Evolutionary conservation across 2,113 vertebrate genomes (phyloP), one percentile per base, ranked within the genome.

Genomic region (Colossoma macropomum): DNA sequence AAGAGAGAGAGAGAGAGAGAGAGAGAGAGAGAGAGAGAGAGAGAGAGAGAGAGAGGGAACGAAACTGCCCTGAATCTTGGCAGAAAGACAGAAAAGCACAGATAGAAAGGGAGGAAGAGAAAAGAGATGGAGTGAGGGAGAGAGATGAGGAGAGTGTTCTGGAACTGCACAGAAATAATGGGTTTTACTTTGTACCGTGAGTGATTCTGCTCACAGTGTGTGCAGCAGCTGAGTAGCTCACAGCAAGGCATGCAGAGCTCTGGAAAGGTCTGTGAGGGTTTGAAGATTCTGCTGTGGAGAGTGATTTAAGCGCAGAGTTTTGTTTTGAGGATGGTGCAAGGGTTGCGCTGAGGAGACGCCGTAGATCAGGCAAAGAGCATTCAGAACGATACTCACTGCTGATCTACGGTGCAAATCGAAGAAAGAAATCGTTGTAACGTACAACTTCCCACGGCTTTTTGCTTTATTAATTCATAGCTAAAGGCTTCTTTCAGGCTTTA

Each of bases 151-250:
- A 34, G 65, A 41, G 32, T 69, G 81, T 80, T 81, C 59, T 85
- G 84, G 68, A 84, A 45, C 25, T 77, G 74, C 50, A 81, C 60
- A 81, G 69, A 74, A 77, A 84, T 83, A 80, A 80, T 85, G 70
- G 77, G 52, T 79, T 85, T 85, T 73, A 74, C 74, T 83, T 76
- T 74, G 65, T 82, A 82, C 79, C 50, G 63, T 62, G 71, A 77
- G 76, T 83, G 79, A 75, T 66, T 73, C 76, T 68, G 62, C 59
- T 66, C 50, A 70, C 59, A 74, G 69, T 71, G 63, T 75, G 52
- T 45, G n/a, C n/a, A n/a, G n/a, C 63, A 54, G 62, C 68, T 78
- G 62, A 72, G 63, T 74, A 76, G 75, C 79, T 79, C 66, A 19
- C 45, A 65, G 79, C 27, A 52, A 74, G 72, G 34, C 65, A 54